A percentile compares a stretch with the other conserved stretches of the same genome.
These are phyloP conservation scores for Kryptolebias marmoratus DNA, from an alignment of 2,113 vertebrate genomes.

Conservation along the genomic window DNA sequence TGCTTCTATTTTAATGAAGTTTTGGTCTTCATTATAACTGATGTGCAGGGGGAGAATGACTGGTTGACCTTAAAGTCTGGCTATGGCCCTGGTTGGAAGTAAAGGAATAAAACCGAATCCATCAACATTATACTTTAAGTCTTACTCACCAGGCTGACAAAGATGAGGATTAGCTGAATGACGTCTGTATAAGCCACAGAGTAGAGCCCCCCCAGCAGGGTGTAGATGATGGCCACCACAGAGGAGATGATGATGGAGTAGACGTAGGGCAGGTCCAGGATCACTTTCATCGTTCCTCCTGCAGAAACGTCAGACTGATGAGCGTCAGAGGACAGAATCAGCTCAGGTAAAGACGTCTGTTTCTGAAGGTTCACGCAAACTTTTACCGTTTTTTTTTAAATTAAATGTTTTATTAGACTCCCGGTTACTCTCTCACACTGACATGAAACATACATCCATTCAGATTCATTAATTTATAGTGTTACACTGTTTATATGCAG, in stretches of 20 bases:
- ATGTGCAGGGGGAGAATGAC: too few relatives aligned
- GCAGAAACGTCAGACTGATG: constrained; percentile 51
- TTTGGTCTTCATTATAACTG: too few relatives aligned
- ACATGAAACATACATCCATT: constrained; percentile 12
- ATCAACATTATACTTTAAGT: too few relatives aligned
- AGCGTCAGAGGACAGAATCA: not conserved
- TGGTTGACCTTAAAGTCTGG: too few relatives aligned
- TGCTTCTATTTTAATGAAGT: too few relatives aligned
- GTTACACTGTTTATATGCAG: constrained; percentile 23
- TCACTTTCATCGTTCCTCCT: constrained; percentile 85
- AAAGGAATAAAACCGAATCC: too few relatives aligned
- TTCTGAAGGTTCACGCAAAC: constrained; percentile 55
- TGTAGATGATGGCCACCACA: constrained; percentile 83
- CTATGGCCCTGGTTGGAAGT: too few relatives aligned
- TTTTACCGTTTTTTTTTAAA: constrained; percentile 10
- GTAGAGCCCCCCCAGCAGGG: constrained; percentile 86
- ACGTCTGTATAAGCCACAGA: constrained; percentile 88
- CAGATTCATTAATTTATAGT: constrained; percentile 44
- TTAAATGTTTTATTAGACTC: constrained; percentile 26
- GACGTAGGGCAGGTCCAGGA: constrained; percentile 80
- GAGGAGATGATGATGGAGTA: constrained; percentile 83
- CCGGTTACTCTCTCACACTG: constrained; percentile 38
- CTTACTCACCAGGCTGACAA: constrained; percentile 82
- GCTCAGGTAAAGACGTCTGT: not conserved
- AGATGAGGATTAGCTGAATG: constrained; percentile 85